Evolutionary conservation across 2,888 invertebrate genomes (phyloP), one percentile per base, ranked within the genome.

Genomic region (Leptinotarsa peninsularis): DNA sequence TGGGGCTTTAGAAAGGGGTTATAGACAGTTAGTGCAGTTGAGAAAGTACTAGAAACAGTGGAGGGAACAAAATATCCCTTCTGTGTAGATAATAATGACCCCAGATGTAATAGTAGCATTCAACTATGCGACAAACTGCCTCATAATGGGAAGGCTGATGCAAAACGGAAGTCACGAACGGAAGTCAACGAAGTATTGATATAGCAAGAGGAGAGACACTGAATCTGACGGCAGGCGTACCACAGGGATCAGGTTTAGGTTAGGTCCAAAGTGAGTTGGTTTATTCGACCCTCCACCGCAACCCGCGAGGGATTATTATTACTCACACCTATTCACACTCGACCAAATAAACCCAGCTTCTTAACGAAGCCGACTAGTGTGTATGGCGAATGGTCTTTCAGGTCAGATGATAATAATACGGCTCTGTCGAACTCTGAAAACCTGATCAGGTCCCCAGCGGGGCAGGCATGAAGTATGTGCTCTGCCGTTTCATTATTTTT

Each of bases 231-330:
- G 18, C 18, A 13, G 78, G 75, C 7, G 72, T 70, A 4, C 67
- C 75, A 21, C 76, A 76, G 58, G 78, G 76, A 10, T 76, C 69
- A 4, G 27, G 4, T 4, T 27, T 27, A 27, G 4, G 4, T 27
- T 27, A 4, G 27, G 27, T 27, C 27, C 4, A 27, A 27, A 27
- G 27, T 27, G 27, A 27, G 27, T 27, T 4, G 27, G 4, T 27
- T 4, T 27, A 27, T 27, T 27, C 4, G 27, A 27, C 27, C 27
- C 27, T 27, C 27, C 4, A 27, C 27, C 27, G 27, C 4, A 27
- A 27, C 4, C 27, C 4, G 27, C 27, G 4, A 27, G 4, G 4
- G 4, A 2, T 23, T 23, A 23, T 23, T 23, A 3, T 23, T 2
- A 3, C 23, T 23, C 23, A 23, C 23, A 23, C 23, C 23, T 23